Evolutionary conservation across 2,888 invertebrate genomes (phyloP), one percentile per base, ranked within the genome.

Genomic region (Perithous albicinctus): DNA sequence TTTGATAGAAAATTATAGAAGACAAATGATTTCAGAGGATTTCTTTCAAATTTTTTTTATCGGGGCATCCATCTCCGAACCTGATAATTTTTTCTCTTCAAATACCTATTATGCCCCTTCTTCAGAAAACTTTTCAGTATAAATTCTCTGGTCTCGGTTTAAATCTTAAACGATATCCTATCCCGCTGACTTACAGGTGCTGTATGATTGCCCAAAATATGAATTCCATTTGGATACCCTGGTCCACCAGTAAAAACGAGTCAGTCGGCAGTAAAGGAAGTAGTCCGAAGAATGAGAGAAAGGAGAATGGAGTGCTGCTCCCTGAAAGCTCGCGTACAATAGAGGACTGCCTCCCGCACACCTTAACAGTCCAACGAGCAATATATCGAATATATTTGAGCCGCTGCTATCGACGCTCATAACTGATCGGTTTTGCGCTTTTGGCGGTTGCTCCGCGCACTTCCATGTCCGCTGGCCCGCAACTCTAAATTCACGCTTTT

Each of bases 391-490:
- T 82, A 75, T 76, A 75, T 79, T 80, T 76, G 70, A 79, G 67
- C 67, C 48, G 76, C 77, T 83, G 81, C 77, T 78, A 81, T 83
- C 74, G 76, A 83, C 82, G 67, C 76, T 66, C 73, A 76, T 81
- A 80, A 80, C 79, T 83, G 76, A 83, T 83, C 70, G 82, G 61
- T 79, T 77, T 74, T 73, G 51, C 80, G 56, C 64, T 77, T 72
- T 80, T 43, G 61, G 74, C 59, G 48, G 74, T 61, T 35, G 54
- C 51, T 20, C 69, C 15, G 43, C 29, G 43, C 8, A 26, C 18
- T 35, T 38, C 38, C 48, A 48, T 54, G 18, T 54, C 51, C 35
- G 6, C n/a, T 12, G 26, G 7, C 35, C 48, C 10, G 8, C 51
- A 41, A n/a, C 56, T 10, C 43, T n/a, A n/a, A n/a, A 20, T 41